phyloP scores from a whole-genome alignment of 2,797 vertebrate genomes.

The Amazona ochrocephala region DNA sequence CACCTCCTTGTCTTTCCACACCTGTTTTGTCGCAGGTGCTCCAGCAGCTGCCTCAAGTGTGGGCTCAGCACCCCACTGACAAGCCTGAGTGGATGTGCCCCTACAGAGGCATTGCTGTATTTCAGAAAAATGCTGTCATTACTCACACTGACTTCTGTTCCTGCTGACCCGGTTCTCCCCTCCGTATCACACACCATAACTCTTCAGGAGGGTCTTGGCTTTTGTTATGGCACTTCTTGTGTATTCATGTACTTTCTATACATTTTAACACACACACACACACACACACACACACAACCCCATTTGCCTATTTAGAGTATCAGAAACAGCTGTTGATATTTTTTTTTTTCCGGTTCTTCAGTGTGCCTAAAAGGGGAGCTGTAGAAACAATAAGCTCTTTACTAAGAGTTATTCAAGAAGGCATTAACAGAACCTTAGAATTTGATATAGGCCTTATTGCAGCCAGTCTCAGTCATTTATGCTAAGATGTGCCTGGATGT shows the following conservation, averaged over 20 bases:
- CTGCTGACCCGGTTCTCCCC: neutral
- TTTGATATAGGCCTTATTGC: neutral
- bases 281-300: accelerated
- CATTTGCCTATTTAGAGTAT: neutral
- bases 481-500: neutral
- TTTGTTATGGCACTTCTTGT: neutral
- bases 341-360: neutral
- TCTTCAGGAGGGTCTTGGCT: neutral
- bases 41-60: neutral
- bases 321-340: neutral
- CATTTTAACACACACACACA: neutral
- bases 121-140: neutral
- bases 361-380: neutral
- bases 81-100: accelerated
- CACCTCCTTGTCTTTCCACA: accelerated
- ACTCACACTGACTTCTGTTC: neutral
- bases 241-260: neutral
- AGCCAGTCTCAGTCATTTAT: neutral
- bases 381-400: neutral
- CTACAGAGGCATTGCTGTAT: neutral
- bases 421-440: neutral
- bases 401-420: neutral
- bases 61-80: neutral
- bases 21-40: neutral
- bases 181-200: neutral